Base-by-base conservation (phyloP, 2,888 invertebrate species). In the Bombylius discolor region DNA sequence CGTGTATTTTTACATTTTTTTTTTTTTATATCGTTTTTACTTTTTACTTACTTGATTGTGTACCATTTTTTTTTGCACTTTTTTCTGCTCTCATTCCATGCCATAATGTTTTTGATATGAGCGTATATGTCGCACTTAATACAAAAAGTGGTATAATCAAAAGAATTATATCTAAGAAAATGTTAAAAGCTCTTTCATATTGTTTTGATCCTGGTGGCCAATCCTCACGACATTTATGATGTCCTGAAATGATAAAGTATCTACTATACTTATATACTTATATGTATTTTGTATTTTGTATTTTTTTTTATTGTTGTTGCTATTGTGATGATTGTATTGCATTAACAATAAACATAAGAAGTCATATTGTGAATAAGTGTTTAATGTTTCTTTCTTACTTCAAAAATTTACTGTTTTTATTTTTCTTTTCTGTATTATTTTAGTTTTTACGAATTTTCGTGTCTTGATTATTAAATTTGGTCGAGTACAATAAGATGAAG, bases 71-170 rank as follows among this genome's bases (percentile, higher is more conserved):
- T 31, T 69, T 68, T 61, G 75, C 72, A 11, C 69, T 49, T 57
- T 61, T 62, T 63, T 76, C 76, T 13, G 63, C 64, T 46, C 63
- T 60, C 62, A 66, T 65, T 23, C 66, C 66, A 50, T 64, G 64
- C 65, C 65, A 66, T 44, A 66, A 59, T 6, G 65, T 64, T 53
- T 60, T 60, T 44, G 64, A 64, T 49, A 80, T 80, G 48, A 79
- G 70, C 12, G 77, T 76, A 63, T 83, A 83, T 7, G 81, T 80
- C 48, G 77, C 72, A 33, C 75, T 76, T 75, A 85, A 78, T 47
- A 82, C 76, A 44, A 81, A 64, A 23, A 85, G 70, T 0, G 85
- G 85, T 56, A 84, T 70, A 7, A 84, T 75, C 45, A 85, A 74
- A 12, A 85, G 74, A 47, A 82, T 72, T 7, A 79, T 73, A 62